Conservation (phyloP, 2,888 invertebrate species). For the Eupelmus urozonus region DNA sequence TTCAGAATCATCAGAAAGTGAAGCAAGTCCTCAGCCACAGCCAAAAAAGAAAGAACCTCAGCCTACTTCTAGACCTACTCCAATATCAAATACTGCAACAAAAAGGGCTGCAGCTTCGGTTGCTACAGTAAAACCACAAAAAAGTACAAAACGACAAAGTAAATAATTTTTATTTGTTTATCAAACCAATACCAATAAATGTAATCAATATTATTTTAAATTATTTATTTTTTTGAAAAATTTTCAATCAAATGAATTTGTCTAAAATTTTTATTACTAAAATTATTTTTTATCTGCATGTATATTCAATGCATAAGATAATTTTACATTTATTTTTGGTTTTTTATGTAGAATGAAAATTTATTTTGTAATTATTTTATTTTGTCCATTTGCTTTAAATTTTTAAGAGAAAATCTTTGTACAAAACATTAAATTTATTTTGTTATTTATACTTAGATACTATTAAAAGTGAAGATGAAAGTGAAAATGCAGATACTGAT, state of each 20-base stretch:
- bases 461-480: slow-evolving; percentile 74
- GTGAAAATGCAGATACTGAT: slow-evolving; percentile 73
- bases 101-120: slow-evolving; percentile 72
- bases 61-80: slow-evolving; percentile 62
- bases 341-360: background rate
- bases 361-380: slow-evolving; percentile 15
- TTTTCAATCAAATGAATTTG: background rate
- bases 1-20: slow-evolving; percentile 83
- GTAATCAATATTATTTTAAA: background rate
- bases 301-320: no score
- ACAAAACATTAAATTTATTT: slow-evolving; percentile 2
- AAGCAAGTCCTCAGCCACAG: slow-evolving; percentile 77
- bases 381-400: background rate
- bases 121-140: slow-evolving; percentile 73
- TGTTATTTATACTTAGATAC: slow-evolving; percentile 18
- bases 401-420: background rate
- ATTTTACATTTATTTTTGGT: background rate
- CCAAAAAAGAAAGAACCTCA: slow-evolving; percentile 73
- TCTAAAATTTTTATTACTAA: background rate
- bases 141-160: slow-evolving; percentile 72
- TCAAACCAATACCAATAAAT: background rate
- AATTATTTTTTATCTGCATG: background rate
- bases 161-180: slow-evolving; percentile 41
- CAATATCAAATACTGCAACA: slow-evolving; percentile 63
- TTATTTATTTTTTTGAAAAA: background rate